Percentiles rank a stretch among this genome's conserved stretches.
These are phyloP conservation scores for Chromobotia macracanthus DNA, from an alignment of 2,797 vertebrate genomes.

Conservation along the genomic window DNA sequence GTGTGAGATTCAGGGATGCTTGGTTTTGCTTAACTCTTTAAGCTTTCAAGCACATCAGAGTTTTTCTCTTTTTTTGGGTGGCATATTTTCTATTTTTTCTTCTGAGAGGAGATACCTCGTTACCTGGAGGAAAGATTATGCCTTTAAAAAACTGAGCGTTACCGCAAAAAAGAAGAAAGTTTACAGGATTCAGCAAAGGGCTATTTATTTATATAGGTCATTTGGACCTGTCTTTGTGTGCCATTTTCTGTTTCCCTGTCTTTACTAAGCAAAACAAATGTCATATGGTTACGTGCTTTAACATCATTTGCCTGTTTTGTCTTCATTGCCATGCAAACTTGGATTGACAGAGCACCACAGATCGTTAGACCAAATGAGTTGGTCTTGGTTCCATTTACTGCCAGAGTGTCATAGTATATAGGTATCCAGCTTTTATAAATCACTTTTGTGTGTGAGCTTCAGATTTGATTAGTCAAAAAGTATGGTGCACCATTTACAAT, in stretches of 20 bases:
- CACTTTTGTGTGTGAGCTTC: conserved; percentile 24
- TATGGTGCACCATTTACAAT: neutral
- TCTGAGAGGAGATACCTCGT: conserved; percentile 9
- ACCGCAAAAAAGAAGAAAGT: conserved; percentile 20
- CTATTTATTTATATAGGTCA: conserved; percentile 29
- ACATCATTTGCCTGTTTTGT: neutral
- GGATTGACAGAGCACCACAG: conserved; percentile 9
- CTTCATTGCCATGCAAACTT: neutral
- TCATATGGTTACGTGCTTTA: neutral
- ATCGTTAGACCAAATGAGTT: conserved; percentile 5
- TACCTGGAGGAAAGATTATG: neutral
- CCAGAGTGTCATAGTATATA: conserved; percentile 17
- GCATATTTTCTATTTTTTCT: conserved; percentile 14
- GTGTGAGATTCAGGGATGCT: conserved; percentile 70
- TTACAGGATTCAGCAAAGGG: conserved; percentile 48
- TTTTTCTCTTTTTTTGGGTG: neutral
- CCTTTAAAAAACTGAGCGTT: neutral
- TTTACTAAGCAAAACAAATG: conserved; percentile 4
- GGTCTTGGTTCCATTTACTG: conserved; percentile 36
- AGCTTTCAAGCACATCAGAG: conserved; percentile 34
- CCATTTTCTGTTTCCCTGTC: conserved; percentile 17
- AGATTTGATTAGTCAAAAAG: neutral
- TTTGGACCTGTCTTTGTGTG: conserved; percentile 7
- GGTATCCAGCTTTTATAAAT: conserved; percentile 19
- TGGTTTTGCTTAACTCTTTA: conserved; percentile 37